Percentiles rank a stretch among this genome's conserved stretches.
Conservation (phyloP, 2,797 vertebrate genomes). For the Hypotaenidia okinawae region DNA sequence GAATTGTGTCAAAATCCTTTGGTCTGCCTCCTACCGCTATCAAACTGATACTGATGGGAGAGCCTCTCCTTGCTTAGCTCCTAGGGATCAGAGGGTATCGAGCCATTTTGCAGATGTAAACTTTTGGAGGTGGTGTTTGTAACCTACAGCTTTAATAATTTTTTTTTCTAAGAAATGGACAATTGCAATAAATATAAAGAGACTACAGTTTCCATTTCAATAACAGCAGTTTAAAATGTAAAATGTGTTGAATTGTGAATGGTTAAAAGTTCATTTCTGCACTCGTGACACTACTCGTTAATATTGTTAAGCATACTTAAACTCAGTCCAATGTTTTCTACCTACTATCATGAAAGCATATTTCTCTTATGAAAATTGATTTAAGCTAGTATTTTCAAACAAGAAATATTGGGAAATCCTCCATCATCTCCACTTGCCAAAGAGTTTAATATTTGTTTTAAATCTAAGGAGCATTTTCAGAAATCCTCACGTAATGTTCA, state of each 20-base stretch:
- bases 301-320: background rate
- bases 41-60: background rate
- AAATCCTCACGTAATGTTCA: background rate
- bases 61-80: background rate
- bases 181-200: background rate
- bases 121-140: background rate
- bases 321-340: background rate
- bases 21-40: background rate
- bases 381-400: background rate
- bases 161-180: background rate
- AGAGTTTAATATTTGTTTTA: background rate
- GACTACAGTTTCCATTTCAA: background rate
- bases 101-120: background rate
- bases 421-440: background rate
- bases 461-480: background rate
- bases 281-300: background rate
- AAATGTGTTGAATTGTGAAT: background rate
- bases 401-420: background rate
- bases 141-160: background rate
- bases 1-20: background rate
- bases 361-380: background rate
- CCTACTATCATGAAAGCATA: background rate
- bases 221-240: background rate
- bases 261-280: background rate
- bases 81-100: background rate